A percentile compares a stretch with the other conserved stretches of the same genome.
Evolutionary conservation across 2,888 invertebrate genomes (phyloP).

Genomic region (Catocala sponsa): DNA sequence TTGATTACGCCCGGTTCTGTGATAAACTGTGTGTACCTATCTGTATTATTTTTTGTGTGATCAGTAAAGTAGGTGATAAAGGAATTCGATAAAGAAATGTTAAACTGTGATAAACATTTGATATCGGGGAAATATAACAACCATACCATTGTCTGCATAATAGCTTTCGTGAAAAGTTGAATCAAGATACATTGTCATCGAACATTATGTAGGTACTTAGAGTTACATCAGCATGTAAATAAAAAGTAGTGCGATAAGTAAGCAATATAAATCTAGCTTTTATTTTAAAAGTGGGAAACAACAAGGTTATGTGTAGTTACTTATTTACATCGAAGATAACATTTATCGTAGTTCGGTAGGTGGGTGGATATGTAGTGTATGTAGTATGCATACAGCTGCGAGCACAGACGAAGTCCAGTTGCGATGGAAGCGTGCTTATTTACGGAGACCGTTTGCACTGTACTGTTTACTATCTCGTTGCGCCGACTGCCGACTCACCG

Average conservation of each 20-base stretch:
- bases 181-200: constrained; percentile 53
- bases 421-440: constrained; percentile 71
- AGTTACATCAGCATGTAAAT: constrained; percentile 8
- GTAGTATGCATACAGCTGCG: constrained; percentile 19
- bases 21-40: constrained; percentile 62
- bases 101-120: constrained; percentile 55
- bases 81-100: constrained; percentile 64
- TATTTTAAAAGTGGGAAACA: not conserved
- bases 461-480: constrained; percentile 73
- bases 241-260: not conserved
- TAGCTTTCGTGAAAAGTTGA: constrained; percentile 54
- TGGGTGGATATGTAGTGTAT: constrained; percentile 17
- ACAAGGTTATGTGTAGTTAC: constrained; percentile 2
- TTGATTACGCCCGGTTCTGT: constrained; percentile 67
- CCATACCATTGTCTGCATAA: constrained; percentile 58
- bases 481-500: constrained; percentile 52
- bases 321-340: constrained; percentile 23
- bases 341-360: constrained; percentile 32
- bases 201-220: constrained; percentile 36
- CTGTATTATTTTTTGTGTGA: constrained; percentile 69
- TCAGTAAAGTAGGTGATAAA: constrained; percentile 70
- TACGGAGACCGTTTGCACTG: constrained; percentile 72
- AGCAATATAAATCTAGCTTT: not conserved
- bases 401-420: constrained; percentile 32
- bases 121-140: constrained; percentile 54